Conservation (phyloP, 2,113 vertebrate species). For the Lagopus muta region DNA sequence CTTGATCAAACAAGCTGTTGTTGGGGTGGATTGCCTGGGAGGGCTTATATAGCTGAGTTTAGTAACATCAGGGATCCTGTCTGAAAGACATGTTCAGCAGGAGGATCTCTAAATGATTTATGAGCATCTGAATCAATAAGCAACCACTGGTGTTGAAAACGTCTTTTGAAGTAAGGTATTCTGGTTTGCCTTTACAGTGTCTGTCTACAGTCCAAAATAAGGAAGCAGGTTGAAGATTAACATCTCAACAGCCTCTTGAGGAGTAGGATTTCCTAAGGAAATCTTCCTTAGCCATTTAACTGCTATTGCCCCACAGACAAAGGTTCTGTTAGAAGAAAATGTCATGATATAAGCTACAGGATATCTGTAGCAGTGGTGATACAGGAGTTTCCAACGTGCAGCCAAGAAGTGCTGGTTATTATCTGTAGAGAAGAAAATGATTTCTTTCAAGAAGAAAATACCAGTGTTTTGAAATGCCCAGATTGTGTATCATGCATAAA, state of each 20-base stretch:
- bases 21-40: conserved; percentile 51
- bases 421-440: not conserved
- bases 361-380: not conserved
- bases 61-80: conserved; percentile 59
- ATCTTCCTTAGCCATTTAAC: conserved; percentile 23
- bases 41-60: conserved; percentile 41
- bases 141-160: conserved; percentile 63
- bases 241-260: conserved; percentile 32
- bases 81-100: conserved; percentile 56
- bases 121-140: conserved; percentile 69
- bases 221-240: conserved; percentile 50
- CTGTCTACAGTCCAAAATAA: conserved; percentile 53
- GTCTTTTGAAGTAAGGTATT: conserved; percentile 58
- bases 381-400: not conserved
- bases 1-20: conserved; percentile 55
- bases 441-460: not conserved
- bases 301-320: conserved; percentile 10
- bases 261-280: conserved; percentile 48
- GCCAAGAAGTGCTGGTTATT: not conserved
- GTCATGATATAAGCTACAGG: not conserved
- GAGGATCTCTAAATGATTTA: conserved; percentile 74
- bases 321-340: conserved; percentile 1
- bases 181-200: not conserved
- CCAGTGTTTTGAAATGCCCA: not conserved
- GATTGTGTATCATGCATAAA: not conserved